Percentiles rank a stretch among this genome's conserved stretches.
Conservation (phyloP, 1,140 invertebrate genomes). For the Araneus ventricosus region DNA sequence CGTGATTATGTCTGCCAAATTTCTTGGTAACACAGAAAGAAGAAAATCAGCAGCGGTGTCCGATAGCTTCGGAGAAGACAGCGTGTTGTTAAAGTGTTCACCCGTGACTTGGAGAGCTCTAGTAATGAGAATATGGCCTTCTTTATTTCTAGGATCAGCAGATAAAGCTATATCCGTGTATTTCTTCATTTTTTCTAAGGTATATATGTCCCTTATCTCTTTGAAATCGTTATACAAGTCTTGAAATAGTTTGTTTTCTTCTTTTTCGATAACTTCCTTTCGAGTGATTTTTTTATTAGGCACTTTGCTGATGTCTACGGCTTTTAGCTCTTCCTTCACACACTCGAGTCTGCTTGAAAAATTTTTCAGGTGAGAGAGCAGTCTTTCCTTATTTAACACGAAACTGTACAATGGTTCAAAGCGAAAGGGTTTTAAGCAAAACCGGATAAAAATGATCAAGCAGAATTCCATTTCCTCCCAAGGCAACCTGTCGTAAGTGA, state of each 20-base stretch:
- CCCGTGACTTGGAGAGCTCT: conserved; percentile 54
- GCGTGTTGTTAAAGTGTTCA: conserved; percentile 37
- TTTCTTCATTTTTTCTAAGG: conserved; percentile 24
- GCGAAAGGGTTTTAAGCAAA: background rate
- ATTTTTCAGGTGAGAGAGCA: conserved; percentile 14
- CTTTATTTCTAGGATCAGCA: background rate
- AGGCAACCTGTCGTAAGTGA: conserved; percentile 6
- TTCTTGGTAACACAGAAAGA: background rate
- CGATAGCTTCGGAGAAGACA: conserved; percentile 50
- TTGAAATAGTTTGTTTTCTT: background rate
- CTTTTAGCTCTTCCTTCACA: background rate
- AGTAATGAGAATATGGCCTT: background rate
- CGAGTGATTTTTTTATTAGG: background rate
- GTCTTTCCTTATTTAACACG: background rate
- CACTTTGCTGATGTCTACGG: background rate
- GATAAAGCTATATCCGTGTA: background rate
- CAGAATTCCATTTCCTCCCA: conserved; percentile 70
- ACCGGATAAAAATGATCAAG: conserved; percentile 1
- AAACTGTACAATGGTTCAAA: background rate
- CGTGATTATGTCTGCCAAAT: background rate
- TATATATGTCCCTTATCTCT: background rate
- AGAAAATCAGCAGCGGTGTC: background rate
- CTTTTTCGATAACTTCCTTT: background rate
- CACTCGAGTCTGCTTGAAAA: conserved; percentile 10
- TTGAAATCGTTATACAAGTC: conserved; percentile 38